A percentile compares a stretch with the other conserved stretches of the same genome.
phyloP scores from a whole-genome alignment of 1,140 invertebrate species.

The Proales similis region DNA sequence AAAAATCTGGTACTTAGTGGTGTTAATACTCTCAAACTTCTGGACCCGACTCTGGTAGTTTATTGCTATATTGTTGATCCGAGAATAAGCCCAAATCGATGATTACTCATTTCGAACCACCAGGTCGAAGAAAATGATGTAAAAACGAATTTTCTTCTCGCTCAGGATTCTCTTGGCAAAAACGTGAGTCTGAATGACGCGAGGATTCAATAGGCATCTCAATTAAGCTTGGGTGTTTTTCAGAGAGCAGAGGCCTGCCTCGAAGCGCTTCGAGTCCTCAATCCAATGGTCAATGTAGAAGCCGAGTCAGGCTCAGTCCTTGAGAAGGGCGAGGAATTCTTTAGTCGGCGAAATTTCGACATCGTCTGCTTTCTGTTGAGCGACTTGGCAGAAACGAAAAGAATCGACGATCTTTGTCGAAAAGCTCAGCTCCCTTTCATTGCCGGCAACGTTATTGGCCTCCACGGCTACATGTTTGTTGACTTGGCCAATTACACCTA shows the following conservation, averaged over 20 bases:
- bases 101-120: not conserved
- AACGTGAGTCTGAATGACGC: conserved; percentile 48
- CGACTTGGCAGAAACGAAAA: conserved; percentile 62
- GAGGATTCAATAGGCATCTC: not conserved
- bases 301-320: conserved; percentile 62
- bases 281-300: conserved; percentile 80
- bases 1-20: conserved; percentile 94
- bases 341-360: conserved; percentile 64
- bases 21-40: conserved; percentile 59
- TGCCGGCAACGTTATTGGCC: conserved; percentile 83
- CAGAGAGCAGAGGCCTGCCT: conserved; percentile 75
- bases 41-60: not conserved
- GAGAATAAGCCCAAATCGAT: not conserved
- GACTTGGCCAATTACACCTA: conserved; percentile 79
- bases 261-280: conserved; percentile 68
- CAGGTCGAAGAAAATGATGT: conserved; percentile 5
- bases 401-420: conserved; percentile 71
- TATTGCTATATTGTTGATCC: not conserved
- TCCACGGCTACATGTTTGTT: conserved; percentile 80
- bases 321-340: conserved; percentile 63
- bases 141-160: conserved; percentile 34
- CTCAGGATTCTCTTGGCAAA: conserved; percentile 42
- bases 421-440: conserved; percentile 74
- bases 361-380: conserved; percentile 74
- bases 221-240: conserved; percentile 43